Evolutionary conservation across 2,888 invertebrate genomes (phyloP).

Genomic region (Synanthedon myopaeformis): DNA sequence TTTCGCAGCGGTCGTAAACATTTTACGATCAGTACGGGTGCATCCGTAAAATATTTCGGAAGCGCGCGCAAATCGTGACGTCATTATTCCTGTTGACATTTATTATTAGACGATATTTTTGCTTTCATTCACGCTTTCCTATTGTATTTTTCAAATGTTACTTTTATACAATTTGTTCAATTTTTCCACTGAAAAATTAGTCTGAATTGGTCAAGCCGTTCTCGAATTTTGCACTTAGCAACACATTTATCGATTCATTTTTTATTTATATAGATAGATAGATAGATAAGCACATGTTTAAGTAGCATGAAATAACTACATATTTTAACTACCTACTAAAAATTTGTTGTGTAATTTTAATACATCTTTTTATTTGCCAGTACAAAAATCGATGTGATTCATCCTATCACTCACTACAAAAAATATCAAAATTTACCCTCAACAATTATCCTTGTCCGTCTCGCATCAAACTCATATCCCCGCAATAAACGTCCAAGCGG

Average conservation of each 20-base stretch:
- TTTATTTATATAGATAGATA: too few species aligned
- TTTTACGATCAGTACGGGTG: conserved; percentile 52
- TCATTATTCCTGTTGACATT: conserved; percentile 24
- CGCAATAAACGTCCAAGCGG: conserved; percentile 40
- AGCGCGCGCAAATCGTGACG: conserved; percentile 24
- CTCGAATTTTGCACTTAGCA: too few species aligned
- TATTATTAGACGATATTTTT: conserved; percentile 19
- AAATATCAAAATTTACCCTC: conserved; percentile 28
- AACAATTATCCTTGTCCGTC: conserved; percentile 45
- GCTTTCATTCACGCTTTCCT: conserved; percentile 4
- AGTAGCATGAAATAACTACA: too few species aligned
- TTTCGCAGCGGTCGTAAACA: conserved; percentile 40
- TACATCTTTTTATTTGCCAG: too few species aligned
- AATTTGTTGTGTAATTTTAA: too few species aligned
- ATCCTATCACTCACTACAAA: conserved; percentile 3
- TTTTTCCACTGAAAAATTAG: too few species aligned
- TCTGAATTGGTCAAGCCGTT: too few species aligned
- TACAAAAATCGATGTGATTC: too few species aligned
- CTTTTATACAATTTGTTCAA: too few species aligned
- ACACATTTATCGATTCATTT: too few species aligned
- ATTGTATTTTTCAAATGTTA: background rate
- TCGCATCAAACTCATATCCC: conserved; percentile 38
- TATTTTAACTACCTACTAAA: too few species aligned
- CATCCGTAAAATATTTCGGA: conserved; percentile 61
- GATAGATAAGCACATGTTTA: too few species aligned